Evolutionary conservation across 2,797 vertebrate genomes (phyloP).

Genomic region (Crocidura indochinensis): DNA sequence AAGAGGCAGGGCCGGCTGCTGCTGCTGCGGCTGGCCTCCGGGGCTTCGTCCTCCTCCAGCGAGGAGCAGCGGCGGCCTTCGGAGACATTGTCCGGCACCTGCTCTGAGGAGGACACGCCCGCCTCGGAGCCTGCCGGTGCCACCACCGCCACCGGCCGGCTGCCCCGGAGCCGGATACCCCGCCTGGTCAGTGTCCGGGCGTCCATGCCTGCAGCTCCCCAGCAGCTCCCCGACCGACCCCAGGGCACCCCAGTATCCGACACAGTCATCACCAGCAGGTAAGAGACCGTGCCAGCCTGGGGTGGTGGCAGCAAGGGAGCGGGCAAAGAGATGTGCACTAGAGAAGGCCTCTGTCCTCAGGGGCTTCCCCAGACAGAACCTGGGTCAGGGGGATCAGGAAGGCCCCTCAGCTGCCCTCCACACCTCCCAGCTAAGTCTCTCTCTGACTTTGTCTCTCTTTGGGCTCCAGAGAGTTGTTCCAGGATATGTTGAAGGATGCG

Average conservation of each 20-base stretch:
- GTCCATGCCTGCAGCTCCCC: conserved; percentile 73
- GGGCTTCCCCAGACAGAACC: conserved; percentile 6
- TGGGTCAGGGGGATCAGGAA: neutral
- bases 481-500: neutral
- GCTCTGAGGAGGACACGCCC: conserved; percentile 96
- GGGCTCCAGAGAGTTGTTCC: neutral
- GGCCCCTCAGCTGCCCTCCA: neutral
- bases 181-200: conserved; percentile 90
- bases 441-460: neutral
- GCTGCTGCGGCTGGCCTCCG: conserved; percentile 92
- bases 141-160: conserved; percentile 60
- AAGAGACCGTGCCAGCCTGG: conserved; percentile 71
- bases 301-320: conserved; percentile 21
- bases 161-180: conserved; percentile 94
- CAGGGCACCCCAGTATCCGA: conserved; percentile 86
- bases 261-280: conserved; percentile 91
- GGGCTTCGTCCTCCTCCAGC: conserved; percentile 94
- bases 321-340: neutral
- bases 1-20: conserved; percentile 94
- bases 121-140: conserved; percentile 91
- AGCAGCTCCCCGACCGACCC: conserved; percentile 61
- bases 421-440: neutral
- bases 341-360: neutral
- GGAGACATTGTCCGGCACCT: conserved; percentile 94
- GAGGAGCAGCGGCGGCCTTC: conserved; percentile 93